phyloP scores from a whole-genome alignment of 1,140 invertebrate species.

The Neodiprion pinetum region DNA sequence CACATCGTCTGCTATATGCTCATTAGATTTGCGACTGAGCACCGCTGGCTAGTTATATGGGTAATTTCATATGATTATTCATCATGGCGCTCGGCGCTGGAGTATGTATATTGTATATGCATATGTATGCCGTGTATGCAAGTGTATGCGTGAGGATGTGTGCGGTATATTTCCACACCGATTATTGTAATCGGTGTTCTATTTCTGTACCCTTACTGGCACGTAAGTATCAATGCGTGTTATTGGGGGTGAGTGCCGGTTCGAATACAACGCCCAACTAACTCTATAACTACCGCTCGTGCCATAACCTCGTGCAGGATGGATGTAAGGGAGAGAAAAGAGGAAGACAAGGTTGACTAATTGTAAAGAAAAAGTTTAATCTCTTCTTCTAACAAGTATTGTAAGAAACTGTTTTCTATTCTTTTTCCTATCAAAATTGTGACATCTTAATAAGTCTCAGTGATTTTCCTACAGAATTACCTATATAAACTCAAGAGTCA shows the following conservation, averaged over 20 bases:
- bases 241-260: neutral
- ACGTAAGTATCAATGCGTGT: neutral
- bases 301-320: no score
- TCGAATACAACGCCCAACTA: no score
- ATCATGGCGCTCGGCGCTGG: conserved; percentile 27
- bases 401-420: no score
- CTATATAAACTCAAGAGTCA: no score
- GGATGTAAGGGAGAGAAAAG: no score
- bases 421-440: no score
- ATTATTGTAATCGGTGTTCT: conserved; percentile 44
- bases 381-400: no score
- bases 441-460: no score
- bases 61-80: conserved; percentile 49
- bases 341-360: no score
- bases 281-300: no score
- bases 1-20: conserved; percentile 16
- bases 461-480: no score
- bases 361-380: no score
- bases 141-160: conserved; percentile 19
- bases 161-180: conserved; percentile 38
- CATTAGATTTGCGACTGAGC: conserved; percentile 44
- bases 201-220: conserved; percentile 23
- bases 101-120: neutral
- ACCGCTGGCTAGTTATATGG: conserved; percentile 31
- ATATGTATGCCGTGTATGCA: neutral